Evolutionary conservation across 30 jellyfish, hydroid and myxozoan species (phyloP), one percentile per base, ranked within the genome.

Genomic region (Hydractinia echinata): DNA sequence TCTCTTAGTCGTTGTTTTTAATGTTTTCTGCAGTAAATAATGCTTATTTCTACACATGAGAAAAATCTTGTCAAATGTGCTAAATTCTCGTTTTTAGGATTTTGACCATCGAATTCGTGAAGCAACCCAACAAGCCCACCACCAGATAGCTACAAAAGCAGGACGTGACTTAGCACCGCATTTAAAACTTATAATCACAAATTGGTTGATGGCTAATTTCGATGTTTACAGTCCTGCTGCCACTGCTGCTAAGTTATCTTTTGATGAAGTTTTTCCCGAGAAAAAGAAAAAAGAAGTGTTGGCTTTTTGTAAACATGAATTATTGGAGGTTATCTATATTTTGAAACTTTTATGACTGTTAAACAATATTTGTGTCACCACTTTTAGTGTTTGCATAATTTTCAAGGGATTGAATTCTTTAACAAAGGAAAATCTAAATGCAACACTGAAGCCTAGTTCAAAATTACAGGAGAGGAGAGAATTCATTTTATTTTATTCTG

Each of bases 21-120:
- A 30, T 30, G 44, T 30, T 30, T 30, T 30, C 44, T 30, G 44
- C 44, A 30, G 44, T 30, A 30, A 30, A 30, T 30, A 2, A 30
- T 30, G 44, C 44, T 30, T 30, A 30, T 30, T 30, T n/a, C n/a
- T 30, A 30, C 44, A 30, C 44, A 30, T 30, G 44, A 2, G 44
- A 30, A 30, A 30, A 6, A 9, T 64, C 16, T 64, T 51, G 19
- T 58, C 74, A n/a, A n/a, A 6, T 51, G 39, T 64, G 74, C 51
- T n/a, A 13, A 64, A 64, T 4, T 44, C 16, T 48, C 16, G 0
- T 72, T 74, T 74, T 74, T 74, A 90, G 97, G 97, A 90, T 56
- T 81, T 78, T 85, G 97, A 90, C 66, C 97, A 90, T 86, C 89
- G 97, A 58, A 95, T 82, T 3, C 74, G 97, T 74, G 97, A 90